Evolutionary conservation across 2,113 vertebrate genomes (phyloP), one percentile per base, ranked within the genome.

Genomic region (Ochotona curzoniae): DNA sequence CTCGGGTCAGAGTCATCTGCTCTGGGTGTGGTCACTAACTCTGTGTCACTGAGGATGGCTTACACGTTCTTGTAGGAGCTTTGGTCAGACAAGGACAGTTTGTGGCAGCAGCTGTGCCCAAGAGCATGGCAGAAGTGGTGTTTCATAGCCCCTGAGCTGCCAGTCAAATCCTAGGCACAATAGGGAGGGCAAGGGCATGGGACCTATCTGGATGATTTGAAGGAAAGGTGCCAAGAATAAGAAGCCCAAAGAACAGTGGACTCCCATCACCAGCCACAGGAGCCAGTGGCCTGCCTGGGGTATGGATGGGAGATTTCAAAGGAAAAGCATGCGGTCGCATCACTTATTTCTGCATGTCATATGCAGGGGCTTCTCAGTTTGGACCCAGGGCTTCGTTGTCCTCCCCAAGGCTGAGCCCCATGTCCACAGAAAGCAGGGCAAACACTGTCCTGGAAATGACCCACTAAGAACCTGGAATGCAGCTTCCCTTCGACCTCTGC

Each of bases 271-370:
- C 49, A 57, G 57, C 47, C 35, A 70, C 9, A 12, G 44, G 32
- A 66, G 21, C 0, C 1, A 30, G 75, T 0, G 0, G 35, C 73
- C 30, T 44, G 38, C 38, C 38, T 51, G 7, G 10, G 1, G 3
- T 7, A 2, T 47, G 85, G 30, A 80, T 49, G 66, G 49, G 73
- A 49, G n/a, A 66, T 18, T 76, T 21, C 63, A 49, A 66, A 82
- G 38, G 10, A 69, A 47, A 74, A 44, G 23, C 2, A 1, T 7
- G 5, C 10, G 66, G 44, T 18, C 20, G 18, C 17, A 44, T 17
- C 51, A 20, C 60, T 28, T 25, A 20, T 60, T 66, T 66, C 76
- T 54, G 44, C n/a, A 7, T 78, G 32, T 13, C 54, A 44, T 44
- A 6, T 44, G 38, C 38, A 44, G 38, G 38, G 38, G 38, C 38